A percentile compares a stretch with the other conserved stretches of the same genome.
Evolutionary conservation across 92 coral and sea anemone genomes (phyloP).

Genomic region (Epizoanthus stellaris): DNA sequence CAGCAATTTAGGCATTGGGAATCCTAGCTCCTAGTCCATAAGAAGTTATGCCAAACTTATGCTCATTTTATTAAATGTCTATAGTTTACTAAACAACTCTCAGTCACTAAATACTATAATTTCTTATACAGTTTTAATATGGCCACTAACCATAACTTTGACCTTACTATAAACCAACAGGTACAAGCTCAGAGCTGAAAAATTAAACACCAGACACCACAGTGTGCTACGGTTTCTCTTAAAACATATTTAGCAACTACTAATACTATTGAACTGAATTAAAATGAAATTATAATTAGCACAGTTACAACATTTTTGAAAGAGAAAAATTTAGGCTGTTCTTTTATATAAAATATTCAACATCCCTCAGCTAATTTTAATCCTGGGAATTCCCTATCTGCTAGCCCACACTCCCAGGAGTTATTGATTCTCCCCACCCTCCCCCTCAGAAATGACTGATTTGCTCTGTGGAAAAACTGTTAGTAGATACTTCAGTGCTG

Average conservation of each 20-base stretch:
- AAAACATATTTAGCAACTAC: no score
- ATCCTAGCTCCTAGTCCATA: no score
- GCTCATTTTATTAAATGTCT: neutral
- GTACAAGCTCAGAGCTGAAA: neutral
- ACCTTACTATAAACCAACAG: neutral
- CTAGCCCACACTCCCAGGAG: no score
- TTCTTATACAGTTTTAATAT: neutral
- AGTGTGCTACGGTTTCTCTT: no score
- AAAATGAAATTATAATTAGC: no score
- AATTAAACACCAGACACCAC: neutral
- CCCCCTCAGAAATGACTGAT: constrained; percentile 9
- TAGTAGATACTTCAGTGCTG: neutral
- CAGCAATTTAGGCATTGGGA: no score
- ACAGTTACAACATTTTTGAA: neutral
- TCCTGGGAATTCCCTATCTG: no score
- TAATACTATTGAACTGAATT: no score
- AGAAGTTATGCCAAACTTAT: no score
- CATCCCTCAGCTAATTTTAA: no score
- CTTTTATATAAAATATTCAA: neutral
- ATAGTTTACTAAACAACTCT: neutral
- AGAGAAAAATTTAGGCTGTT: neutral
- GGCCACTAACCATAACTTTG: constrained; percentile 2
- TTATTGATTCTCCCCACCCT: no score
- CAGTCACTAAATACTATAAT: neutral
- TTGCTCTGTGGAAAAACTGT: constrained; percentile 9